Percentiles rank a stretch among this genome's conserved stretches.
Conservation (phyloP, 2,113 vertebrate genomes). For the Oreochromis aureus region DNA sequence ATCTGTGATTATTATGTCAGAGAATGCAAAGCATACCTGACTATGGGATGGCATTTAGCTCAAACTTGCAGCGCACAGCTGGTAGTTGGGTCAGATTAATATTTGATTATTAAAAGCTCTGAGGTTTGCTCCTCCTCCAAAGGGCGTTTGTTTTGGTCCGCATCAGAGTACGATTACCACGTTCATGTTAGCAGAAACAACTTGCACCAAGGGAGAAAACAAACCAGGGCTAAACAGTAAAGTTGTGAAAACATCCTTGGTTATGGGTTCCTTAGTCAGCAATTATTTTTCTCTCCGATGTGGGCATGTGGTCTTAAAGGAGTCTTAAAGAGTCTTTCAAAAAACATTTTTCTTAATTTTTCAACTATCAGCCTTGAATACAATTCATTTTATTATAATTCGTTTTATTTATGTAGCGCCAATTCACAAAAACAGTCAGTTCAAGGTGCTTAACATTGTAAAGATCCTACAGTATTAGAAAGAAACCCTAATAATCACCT, state of each 20-base stretch:
- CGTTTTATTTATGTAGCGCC: accelerated
- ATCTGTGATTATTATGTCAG: not conserved
- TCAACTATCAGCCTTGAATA: not conserved
- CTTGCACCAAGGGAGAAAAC: not conserved
- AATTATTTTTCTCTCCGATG: not conserved
- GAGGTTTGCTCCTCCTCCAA: not conserved
- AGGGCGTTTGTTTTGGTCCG: not conserved
- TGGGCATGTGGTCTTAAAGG: not conserved
- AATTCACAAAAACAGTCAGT: not conserved
- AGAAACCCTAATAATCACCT: not conserved
- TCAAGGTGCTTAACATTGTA: not conserved
- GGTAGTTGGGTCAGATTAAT: not conserved
- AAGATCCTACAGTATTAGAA: not conserved
- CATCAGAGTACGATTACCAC: not conserved
- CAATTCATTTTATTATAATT: not conserved
- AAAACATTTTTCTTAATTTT: not conserved
- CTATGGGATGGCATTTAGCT: not conserved
- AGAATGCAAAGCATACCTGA: not conserved
- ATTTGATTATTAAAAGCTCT: not conserved
- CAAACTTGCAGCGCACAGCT: not conserved
- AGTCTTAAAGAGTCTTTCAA: not conserved
- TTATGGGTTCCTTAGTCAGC: not conserved
- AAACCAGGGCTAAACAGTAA: not conserved
- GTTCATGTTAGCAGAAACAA: not conserved
- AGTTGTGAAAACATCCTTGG: not conserved